A percentile compares a stretch with the other conserved stretches of the same genome.
phyloP scores from a whole-genome alignment of 2,797 vertebrate genomes.

The Phrynocephalus forsythii region DNA sequence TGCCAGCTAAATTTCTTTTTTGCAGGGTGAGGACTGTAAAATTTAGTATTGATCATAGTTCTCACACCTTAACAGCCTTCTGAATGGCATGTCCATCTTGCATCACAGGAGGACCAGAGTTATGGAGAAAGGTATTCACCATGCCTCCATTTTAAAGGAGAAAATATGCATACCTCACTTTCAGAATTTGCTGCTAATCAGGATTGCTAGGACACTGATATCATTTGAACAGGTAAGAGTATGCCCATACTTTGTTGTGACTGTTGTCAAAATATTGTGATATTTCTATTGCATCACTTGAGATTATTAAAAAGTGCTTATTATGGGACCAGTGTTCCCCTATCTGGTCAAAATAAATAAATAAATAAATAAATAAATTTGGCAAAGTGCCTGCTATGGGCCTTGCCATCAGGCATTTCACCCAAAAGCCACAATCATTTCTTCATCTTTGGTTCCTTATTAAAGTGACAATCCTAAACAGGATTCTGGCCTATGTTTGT shows the following conservation, averaged over 20 bases:
- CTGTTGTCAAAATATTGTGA: neutral
- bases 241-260: neutral
- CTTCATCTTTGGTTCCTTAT: too few species aligned
- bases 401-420: too few species aligned
- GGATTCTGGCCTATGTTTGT: neutral
- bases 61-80: neutral
- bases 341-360: too few species aligned
- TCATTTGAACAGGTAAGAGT: neutral
- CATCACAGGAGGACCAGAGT: slow-evolving; percentile 36
- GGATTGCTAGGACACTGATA: neutral
- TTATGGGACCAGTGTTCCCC: too few species aligned
- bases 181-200: slow-evolving; percentile 6
- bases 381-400: too few species aligned
- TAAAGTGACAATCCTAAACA: too few species aligned
- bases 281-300: neutral
- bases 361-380: too few species aligned
- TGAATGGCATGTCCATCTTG: slow-evolving; percentile 15
- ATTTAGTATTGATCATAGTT: neutral
- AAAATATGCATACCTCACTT: neutral
- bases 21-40: slow-evolving; percentile 37
- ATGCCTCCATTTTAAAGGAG: neutral
- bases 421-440: too few species aligned
- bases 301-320: too few species aligned
- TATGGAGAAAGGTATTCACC: neutral
- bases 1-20: slow-evolving; percentile 51